These are phyloP conservation scores for Microplitis deprimator DNA, from an alignment of 2,888 invertebrate genomes.

Conservation along the genomic window DNA sequence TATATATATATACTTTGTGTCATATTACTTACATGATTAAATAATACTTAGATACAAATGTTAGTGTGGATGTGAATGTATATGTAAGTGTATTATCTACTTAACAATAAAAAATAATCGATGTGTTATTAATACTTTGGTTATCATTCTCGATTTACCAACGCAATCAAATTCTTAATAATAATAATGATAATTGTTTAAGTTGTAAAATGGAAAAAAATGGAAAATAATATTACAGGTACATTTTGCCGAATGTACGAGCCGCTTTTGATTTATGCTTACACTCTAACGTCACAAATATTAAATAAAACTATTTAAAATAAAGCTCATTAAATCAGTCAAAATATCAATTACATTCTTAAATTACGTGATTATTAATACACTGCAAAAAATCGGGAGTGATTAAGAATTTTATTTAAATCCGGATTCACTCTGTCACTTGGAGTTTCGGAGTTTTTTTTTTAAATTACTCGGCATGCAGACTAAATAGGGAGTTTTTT, in stretches of 20 bases:
- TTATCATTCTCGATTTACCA: constrained; percentile 17
- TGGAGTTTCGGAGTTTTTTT: too few species aligned
- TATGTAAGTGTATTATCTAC: background rate
- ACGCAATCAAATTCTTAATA: background rate
- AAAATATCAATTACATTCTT: constrained; percentile 48
- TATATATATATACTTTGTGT: background rate
- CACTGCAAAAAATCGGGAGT: too few species aligned
- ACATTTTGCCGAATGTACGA: constrained; percentile 5
- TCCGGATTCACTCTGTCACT: too few species aligned
- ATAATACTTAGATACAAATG: background rate
- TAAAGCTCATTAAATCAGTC: constrained; percentile 54
- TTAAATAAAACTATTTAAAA: constrained; percentile 43
- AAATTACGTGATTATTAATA: constrained; percentile 37
- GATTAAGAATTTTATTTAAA: too few species aligned
- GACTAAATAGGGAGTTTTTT: too few species aligned
- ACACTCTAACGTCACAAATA: constrained; percentile 47
- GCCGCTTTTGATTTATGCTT: constrained; percentile 37
- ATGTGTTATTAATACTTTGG: constrained; percentile 31
- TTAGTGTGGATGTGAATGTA: background rate
- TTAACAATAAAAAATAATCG: constrained; percentile 1
- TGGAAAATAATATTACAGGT: background rate
- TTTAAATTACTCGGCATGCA: too few species aligned
- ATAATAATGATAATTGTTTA: background rate
- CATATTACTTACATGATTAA: background rate
- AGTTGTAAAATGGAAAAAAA: background rate